Conservation (phyloP, 2,888 invertebrate species). For the Horisme vitalbata region DNA sequence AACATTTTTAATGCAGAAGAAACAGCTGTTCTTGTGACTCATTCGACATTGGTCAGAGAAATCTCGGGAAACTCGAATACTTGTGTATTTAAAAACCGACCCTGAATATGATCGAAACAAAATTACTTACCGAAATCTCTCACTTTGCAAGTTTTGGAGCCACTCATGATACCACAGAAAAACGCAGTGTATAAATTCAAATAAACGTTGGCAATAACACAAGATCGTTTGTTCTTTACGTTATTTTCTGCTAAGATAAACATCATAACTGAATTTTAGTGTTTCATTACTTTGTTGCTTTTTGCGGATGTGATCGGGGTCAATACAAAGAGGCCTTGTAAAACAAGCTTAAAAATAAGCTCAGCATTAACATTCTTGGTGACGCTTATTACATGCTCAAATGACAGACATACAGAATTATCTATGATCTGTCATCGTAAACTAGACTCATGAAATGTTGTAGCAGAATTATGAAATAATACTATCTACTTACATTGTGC, state of each 20-base stretch:
- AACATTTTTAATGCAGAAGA: conserved; percentile 70
- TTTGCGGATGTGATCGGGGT: conserved; percentile 52
- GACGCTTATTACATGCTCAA: too few relatives aligned
- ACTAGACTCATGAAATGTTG: too few relatives aligned
- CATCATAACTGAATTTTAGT: conserved; percentile 61
- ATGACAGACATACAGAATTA: too few relatives aligned
- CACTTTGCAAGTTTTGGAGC: conserved; percentile 19
- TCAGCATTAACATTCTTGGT: too few relatives aligned
- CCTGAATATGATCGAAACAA: conserved; percentile 64
- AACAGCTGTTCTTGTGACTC: conserved; percentile 74
- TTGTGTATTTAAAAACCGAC: conserved; percentile 57
- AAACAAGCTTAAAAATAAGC: too few relatives aligned
- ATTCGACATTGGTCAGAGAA: conserved; percentile 71
- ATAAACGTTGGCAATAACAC: conserved; percentile 65
- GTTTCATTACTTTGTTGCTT: conserved; percentile 58
- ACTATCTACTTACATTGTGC: conserved; percentile 71
- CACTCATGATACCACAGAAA: conserved; percentile 41
- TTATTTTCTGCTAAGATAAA: conserved; percentile 69
- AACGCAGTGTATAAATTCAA: conserved; percentile 56
- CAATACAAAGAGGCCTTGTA: conserved; percentile 46
- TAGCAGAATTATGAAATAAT: too few relatives aligned
- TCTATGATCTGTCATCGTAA: too few relatives aligned
- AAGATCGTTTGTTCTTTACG: conserved; percentile 56
- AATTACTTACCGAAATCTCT: conserved; percentile 42
- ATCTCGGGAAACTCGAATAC: conserved; percentile 59